phyloP scores from a whole-genome alignment of 2,797 vertebrate genomes.

The Channallabes apus region DNA sequence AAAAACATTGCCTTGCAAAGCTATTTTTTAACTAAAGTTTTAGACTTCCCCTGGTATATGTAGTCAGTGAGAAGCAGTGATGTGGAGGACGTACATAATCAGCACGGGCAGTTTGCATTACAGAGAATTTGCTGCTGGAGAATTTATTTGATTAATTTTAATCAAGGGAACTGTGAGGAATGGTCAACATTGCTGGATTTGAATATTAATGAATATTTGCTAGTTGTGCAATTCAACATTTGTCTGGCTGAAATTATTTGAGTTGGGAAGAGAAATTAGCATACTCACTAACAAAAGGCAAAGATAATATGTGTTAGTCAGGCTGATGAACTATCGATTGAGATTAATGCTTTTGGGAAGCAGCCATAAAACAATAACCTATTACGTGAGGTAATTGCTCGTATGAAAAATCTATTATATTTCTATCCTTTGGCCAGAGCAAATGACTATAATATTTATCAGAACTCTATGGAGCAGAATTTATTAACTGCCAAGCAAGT shows the following conservation, averaged over 20 bases:
- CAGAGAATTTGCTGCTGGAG: conserved; percentile 6
- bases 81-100: conserved; percentile 2
- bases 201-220: conserved; percentile 52
- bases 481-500: conserved; percentile 63
- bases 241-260: conserved; percentile 33
- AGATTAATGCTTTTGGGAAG: conserved; percentile 71
- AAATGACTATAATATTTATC: conserved; percentile 62
- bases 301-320: conserved; percentile 52
- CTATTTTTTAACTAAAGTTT: not conserved
- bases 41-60: not conserved
- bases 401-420: conserved; percentile 68
- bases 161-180: conserved; percentile 31
- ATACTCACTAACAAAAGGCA: conserved; percentile 54
- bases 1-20: not conserved
- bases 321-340: conserved; percentile 66
- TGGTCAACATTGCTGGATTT: conserved; percentile 36
- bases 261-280: conserved; percentile 44
- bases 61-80: not conserved
- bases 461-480: conserved; percentile 58
- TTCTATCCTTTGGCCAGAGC: conserved; percentile 62
- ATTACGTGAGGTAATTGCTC: conserved; percentile 73
- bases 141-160: conserved; percentile 34
- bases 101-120: conserved; percentile 1
- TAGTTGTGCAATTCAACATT: conserved; percentile 42
- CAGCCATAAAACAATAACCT: conserved; percentile 71